Conservation (phyloP, 2,888 invertebrate species). For the Bhutanitis thaidina region DNA sequence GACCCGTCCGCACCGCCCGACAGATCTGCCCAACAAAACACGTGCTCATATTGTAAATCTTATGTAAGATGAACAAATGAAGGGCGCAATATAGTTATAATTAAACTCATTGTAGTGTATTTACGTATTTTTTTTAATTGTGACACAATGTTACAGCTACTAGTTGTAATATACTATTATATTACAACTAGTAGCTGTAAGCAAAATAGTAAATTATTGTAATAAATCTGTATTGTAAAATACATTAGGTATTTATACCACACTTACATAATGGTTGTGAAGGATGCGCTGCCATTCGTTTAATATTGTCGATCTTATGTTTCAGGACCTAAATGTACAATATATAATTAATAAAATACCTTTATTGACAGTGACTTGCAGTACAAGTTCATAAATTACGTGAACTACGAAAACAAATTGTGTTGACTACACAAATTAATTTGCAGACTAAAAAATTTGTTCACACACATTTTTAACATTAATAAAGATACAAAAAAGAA, state of each 20-base stretch:
- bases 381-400: background rate
- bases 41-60: no score
- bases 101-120: no score
- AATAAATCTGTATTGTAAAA: no score
- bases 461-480: no score
- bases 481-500: background rate
- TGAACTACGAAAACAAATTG: background rate
- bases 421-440: background rate
- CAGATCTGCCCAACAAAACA: conserved; percentile 81
- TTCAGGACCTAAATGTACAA: conserved; percentile 88
- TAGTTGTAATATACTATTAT: no score
- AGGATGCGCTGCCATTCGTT: conserved; percentile 97
- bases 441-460: background rate
- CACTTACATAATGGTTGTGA: conserved; percentile 96
- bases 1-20: conserved; percentile 98
- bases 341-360: conserved; percentile 26
- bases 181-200: no score
- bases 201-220: no score
- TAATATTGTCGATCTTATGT: conserved; percentile 95
- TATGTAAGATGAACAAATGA: no score
- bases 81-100: no score
- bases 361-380: background rate
- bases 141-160: no score
- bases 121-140: no score
- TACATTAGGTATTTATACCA: no score